Base-by-base conservation (phyloP, 2,888 invertebrate genomes). In the Eupithecia inturbata region DNA sequence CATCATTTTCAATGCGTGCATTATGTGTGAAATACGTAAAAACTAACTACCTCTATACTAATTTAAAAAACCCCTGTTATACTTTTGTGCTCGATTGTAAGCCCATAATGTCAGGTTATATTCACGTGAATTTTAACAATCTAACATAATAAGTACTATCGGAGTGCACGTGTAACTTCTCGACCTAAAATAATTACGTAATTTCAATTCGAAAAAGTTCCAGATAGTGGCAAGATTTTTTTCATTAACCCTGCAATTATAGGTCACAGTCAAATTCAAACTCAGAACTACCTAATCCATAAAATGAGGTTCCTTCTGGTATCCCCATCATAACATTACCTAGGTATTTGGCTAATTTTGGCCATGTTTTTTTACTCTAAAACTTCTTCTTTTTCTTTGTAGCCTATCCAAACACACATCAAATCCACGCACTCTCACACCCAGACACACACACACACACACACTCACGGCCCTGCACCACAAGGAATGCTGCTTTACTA, bases 71-170 rank as follows among this genome's bases (percentile, higher is more conserved):
- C 22, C 1, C 57, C n/a, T n/a, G n/a, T 26, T 5, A 57, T 26
- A 57, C 31, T 75, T 88, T 78, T 86, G 83, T 81, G 22, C 62
- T 3, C 73, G 86, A 84, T 79, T 89, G 90, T 92, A 92, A 88
- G 72, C 83, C 85, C 84, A 85, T 88, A 87, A 88, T 85, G 84
- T 85, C 80, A 82, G 79, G 83, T 82, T 63, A 86, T 82, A 85
- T 82, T 84, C 85, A 84, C 85, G 87, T 88, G 85, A 89, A 89
- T 90, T 84, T 84, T 83, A 86, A 87, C 85, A 88, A 85, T 85
- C 81, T 82, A 80, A 81, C 83, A 83, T 81, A 85, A 83, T 81
- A 85, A 84, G 83, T 85, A 85, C 84, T 84, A 57, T 14, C 26
- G 86, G 80, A 84, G 80, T 81, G 84, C 89, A 90, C 88, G 89